Conservation (phyloP, 2,113 vertebrate genomes). For the Aldabrachelys gigantea region DNA sequence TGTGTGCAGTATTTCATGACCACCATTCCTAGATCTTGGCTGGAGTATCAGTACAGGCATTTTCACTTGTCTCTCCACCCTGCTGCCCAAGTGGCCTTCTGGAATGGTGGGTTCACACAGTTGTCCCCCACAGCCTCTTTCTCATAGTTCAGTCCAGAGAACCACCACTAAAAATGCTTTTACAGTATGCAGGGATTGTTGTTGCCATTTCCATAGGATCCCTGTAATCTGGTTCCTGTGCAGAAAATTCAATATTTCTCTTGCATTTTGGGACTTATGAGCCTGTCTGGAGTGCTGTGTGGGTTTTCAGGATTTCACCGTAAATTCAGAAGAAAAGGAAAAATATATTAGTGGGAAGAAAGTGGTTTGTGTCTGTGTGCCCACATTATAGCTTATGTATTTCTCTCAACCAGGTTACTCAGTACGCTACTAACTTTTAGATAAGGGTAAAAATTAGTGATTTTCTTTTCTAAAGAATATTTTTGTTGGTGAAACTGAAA, state of each 20-base stretch:
- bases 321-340: neutral
- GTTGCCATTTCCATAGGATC: neutral
- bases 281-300: neutral
- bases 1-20: neutral
- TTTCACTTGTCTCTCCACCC: neutral
- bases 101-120: neutral
- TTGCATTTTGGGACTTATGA: neutral
- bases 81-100: neutral
- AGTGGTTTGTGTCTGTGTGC: neutral
- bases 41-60: neutral
- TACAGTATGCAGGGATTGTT: neutral
- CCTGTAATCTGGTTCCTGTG: neutral
- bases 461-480: neutral
- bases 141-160: neutral
- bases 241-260: neutral
- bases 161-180: neutral
- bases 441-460: neutral
- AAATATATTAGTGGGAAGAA: neutral
- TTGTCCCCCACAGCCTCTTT: neutral
- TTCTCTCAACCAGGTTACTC: neutral
- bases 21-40: neutral
- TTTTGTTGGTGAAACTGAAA: slow-evolving; percentile 5
- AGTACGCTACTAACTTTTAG: neutral
- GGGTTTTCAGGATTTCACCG: neutral
- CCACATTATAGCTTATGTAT: neutral